Evolutionary conservation across 2,113 vertebrate genomes (phyloP), one percentile per base, ranked within the genome.

Genomic region (Trochalopteron elliotii): DNA sequence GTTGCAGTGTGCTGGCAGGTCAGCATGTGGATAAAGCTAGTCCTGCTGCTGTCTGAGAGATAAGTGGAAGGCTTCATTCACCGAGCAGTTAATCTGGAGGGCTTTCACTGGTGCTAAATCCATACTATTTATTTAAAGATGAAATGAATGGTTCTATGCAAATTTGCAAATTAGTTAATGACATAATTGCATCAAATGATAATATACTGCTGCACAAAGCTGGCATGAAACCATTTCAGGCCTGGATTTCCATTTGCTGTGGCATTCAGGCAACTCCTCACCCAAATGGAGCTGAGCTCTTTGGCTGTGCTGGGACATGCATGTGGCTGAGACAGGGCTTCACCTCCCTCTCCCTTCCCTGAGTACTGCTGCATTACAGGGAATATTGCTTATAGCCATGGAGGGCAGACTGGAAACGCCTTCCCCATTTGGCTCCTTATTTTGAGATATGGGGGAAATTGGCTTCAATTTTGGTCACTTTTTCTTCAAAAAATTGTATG

Each of bases 181-280:
- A 90, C 84, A 92, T 95, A 96, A 96, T 94, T 96, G 65, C 68
- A 94, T 91, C 50, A 90, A 93, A 93, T 95, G 76, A 91, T 82
- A 89, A 89, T 71, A 74, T 59, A n/a, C 22, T 90, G 82, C 68
- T 80, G 40, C 44, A 70, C 78, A 91, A 93, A 93, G 50, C 85
- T 81, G 74, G 87, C 63, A 89, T 31, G 49, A 83, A 52, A 80
- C 44, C 20, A 17, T 85, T 92, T 76, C 39, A 72, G 52, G 81
- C 27, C 16, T 77, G 67, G 10, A 18, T 90, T 83, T 92, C 49
- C 57, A 61, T 61, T 89, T 64, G 52, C 44, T 75, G 21, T 52
- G 56, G 37, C 33, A 40, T 89, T 78, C 69, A 80, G 63, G 24
- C 28, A 72, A 30, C 28, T 70, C 10, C 25, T 92, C 44, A 23